Evolutionary conservation across 2,797 vertebrate species (phyloP).

Genomic region (Morus bassanus): DNA sequence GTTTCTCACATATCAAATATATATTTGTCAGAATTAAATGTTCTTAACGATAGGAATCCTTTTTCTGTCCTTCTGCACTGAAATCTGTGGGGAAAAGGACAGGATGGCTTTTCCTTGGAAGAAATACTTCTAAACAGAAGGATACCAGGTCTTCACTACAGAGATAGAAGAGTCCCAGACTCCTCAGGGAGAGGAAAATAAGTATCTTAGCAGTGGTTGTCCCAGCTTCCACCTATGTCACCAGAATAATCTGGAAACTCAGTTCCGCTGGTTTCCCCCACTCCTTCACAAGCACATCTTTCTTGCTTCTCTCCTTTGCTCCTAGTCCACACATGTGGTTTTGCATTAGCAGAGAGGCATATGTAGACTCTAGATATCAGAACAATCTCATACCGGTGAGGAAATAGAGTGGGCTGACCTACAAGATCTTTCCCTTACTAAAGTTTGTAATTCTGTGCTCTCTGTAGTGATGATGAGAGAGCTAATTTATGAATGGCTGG

Average conservation of each 20-base stretch:
- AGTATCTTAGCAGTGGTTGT: background rate
- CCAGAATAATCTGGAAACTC: background rate
- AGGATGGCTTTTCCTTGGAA: background rate
- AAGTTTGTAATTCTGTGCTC: background rate
- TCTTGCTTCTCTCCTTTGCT: background rate
- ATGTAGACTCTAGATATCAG: background rate
- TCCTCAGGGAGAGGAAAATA: background rate
- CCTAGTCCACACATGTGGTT: background rate
- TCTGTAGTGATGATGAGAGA: constrained; percentile 9
- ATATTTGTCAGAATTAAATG: background rate
- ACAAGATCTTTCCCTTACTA: background rate
- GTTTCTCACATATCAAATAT: background rate
- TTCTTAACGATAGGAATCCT: background rate
- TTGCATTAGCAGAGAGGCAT: background rate
- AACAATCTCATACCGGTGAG: background rate
- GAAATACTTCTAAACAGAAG: background rate
- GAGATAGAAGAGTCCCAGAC: background rate
- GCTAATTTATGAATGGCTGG: constrained; percentile 32
- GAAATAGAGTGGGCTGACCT: background rate
- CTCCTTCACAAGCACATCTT: background rate
- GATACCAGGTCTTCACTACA: background rate
- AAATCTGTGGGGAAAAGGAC: background rate
- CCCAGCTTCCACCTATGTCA: background rate
- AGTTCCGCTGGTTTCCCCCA: background rate
- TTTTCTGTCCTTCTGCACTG: background rate